These are phyloP conservation scores for Planiliza haematocheilus DNA, from an alignment of 2,113 vertebrate genomes.

Conservation along the genomic window DNA sequence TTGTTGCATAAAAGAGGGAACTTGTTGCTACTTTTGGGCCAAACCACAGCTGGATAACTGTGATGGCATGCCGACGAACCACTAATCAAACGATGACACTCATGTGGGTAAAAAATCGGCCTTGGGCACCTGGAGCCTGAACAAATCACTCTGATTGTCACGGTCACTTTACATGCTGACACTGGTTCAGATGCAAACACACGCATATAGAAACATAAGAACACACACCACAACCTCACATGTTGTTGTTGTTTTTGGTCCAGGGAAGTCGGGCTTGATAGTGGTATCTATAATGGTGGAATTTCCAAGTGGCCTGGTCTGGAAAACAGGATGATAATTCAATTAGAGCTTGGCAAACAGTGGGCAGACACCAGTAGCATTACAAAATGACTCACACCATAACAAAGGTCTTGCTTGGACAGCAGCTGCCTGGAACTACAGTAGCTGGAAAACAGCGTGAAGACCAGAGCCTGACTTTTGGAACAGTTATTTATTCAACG, in stretches of 20 bases:
- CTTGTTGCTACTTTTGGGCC: constrained; percentile 57
- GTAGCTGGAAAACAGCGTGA: constrained; percentile 21
- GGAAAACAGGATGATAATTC: constrained; percentile 61
- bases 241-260: constrained; percentile 53
- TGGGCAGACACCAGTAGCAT: constrained; percentile 46
- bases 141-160: constrained; percentile 37
- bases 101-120: constrained; percentile 24
- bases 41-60: constrained; percentile 61
- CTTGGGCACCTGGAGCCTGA: constrained; percentile 21
- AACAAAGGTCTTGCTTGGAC: constrained; percentile 57
- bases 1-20: constrained; percentile 63
- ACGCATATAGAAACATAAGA: background rate
- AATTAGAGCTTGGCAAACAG: constrained; percentile 56
- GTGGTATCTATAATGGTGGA: constrained; percentile 40
- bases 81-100: constrained; percentile 56
- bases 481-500: constrained; percentile 8
- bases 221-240: constrained; percentile 20
- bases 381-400: constrained; percentile 46
- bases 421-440: constrained; percentile 38
- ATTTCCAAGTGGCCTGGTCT: constrained; percentile 61
- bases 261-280: constrained; percentile 7
- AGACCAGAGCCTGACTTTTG: constrained; percentile 4
- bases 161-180: constrained; percentile 14
- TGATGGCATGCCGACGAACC: constrained; percentile 47
- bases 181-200: constrained; percentile 8